phyloP scores from a whole-genome alignment of 2,888 invertebrate genomes.

The Mimachlamys varia region DNA sequence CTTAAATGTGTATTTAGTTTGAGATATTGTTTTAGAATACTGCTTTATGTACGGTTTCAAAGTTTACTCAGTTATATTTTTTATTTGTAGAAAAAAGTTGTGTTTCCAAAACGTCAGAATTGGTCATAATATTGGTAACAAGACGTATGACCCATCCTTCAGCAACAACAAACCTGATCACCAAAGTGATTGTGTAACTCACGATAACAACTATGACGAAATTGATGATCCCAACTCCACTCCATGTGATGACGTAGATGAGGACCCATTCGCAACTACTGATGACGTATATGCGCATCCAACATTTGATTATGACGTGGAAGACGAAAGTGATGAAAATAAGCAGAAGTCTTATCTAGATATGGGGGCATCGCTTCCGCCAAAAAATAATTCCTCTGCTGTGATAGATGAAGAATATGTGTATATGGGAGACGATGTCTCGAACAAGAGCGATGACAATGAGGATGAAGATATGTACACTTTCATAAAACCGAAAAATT shows the following conservation, averaged over 20 bases:
- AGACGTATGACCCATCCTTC: neutral
- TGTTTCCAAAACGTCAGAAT: neutral
- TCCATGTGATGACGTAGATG: neutral
- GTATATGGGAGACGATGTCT: constrained; percentile 2
- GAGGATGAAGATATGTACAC: neutral
- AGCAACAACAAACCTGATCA: neutral
- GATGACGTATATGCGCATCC: neutral
- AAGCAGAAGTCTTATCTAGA: neutral
- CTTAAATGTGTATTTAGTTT: too few relatives aligned
- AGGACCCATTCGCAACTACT: neutral
- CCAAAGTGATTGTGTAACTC: neutral
- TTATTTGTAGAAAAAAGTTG: neutral
- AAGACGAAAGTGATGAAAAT: neutral
- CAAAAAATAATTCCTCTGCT: too few relatives aligned
- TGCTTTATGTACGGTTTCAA: too few relatives aligned
- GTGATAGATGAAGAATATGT: neutral
- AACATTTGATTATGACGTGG: neutral
- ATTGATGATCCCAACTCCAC: neutral
- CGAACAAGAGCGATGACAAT: neutral
- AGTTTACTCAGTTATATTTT: neutral
- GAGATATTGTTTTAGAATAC: too few relatives aligned
- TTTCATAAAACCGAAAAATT: neutral
- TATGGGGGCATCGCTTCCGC: neutral
- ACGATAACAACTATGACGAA: neutral
- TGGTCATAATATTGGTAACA: neutral